These are phyloP conservation scores for Passer montanus DNA, from an alignment of 2,113 vertebrate genomes.

Conservation along the genomic window DNA sequence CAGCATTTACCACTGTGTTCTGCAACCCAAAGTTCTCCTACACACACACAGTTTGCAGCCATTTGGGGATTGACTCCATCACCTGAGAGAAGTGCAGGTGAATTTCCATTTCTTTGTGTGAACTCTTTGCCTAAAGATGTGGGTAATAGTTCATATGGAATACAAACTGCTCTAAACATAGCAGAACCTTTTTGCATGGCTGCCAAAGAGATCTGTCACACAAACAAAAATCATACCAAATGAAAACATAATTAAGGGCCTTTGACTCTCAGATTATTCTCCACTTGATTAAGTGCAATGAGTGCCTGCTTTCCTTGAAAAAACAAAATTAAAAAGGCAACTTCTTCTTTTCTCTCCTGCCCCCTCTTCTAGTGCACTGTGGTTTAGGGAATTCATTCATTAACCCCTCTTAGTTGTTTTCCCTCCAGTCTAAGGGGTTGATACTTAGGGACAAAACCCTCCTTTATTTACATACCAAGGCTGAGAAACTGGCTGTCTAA, in stretches of 20 bases:
- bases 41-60: background rate
- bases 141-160: background rate
- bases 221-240: background rate
- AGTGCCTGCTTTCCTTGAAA: background rate
- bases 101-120: slow-evolving; percentile 41
- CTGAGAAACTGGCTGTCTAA: slow-evolving; percentile 26
- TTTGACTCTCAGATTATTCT: slow-evolving; percentile 22
- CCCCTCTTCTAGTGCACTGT: background rate
- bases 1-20: slow-evolving; percentile 54
- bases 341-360: background rate
- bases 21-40: slow-evolving; percentile 49
- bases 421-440: background rate
- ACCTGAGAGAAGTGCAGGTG: slow-evolving; percentile 26
- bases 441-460: background rate
- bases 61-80: slow-evolving; percentile 52
- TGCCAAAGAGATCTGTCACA: slow-evolving; percentile 2
- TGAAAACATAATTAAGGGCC: slow-evolving; percentile 47
- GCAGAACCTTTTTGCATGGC: background rate
- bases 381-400: background rate
- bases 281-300: background rate
- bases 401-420: slow-evolving; percentile 5
- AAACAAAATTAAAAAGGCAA: background rate
- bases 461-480: slow-evolving; percentile 25
- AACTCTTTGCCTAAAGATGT: background rate
- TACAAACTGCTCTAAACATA: background rate